Conservation (phyloP, 1,140 invertebrate species). For the Protaetia brevitarsis region DNA sequence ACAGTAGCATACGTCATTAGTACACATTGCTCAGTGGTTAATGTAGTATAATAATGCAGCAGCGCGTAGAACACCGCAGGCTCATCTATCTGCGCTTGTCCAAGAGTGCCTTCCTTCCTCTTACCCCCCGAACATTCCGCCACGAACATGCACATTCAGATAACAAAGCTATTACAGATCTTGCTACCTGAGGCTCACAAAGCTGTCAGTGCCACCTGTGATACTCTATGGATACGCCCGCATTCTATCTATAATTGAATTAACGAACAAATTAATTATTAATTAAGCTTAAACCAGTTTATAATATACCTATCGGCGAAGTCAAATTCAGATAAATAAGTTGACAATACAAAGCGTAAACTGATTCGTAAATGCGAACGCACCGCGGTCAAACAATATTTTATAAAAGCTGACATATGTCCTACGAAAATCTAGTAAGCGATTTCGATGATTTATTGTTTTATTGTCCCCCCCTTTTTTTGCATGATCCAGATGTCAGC, state of each 20-base stretch:
- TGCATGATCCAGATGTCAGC: constrained; percentile 30
- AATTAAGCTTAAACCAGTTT: constrained; percentile 30
- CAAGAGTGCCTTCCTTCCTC: constrained; percentile 17
- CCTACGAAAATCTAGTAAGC: constrained; percentile 34
- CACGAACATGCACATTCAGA: constrained; percentile 30
- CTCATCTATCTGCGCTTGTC: constrained; percentile 25
- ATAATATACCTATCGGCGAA: background rate
- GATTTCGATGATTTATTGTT: constrained; percentile 34
- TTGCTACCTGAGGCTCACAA: constrained; percentile 35
- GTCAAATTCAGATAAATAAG: background rate
- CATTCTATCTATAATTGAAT: constrained; percentile 39
- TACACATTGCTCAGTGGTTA: constrained; percentile 27
- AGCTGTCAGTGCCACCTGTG: constrained; percentile 35
- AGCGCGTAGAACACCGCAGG: constrained; percentile 27
- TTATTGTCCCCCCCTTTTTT: constrained; percentile 28
- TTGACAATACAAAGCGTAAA: background rate
- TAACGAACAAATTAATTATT: constrained; percentile 39
- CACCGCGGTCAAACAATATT: constrained; percentile 23
- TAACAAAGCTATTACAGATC: constrained; percentile 37
- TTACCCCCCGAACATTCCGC: constrained; percentile 25
- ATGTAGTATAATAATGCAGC: constrained; percentile 28
- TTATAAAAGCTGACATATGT: constrained; percentile 31
- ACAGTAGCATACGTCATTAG: constrained; percentile 21
- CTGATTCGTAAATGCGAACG: background rate
- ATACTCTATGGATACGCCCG: constrained; percentile 35